Evolutionary conservation across 2,888 invertebrate genomes (phyloP), one percentile per base, ranked within the genome.

Genomic region (Cylindroiulus punctatus): DNA sequence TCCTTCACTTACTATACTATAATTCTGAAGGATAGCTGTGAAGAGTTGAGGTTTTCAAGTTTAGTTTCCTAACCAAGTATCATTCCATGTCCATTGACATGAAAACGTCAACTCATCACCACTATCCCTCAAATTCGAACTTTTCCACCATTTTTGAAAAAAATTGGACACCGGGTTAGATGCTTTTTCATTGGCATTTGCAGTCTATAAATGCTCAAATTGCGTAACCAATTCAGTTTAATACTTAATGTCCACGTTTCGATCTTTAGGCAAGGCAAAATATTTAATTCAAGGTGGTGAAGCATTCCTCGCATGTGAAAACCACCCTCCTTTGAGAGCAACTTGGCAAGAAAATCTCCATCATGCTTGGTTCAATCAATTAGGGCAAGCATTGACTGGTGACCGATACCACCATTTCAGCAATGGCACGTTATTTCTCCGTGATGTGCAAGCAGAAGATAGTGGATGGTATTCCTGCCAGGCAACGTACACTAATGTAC

Each of bases 381-480:
- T 83, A 19, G 83, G 83, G 40, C 19, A 83, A 32, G 22, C 22
- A n/a, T n/a, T 83, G 7, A 22, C 83, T 19, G 44, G 44, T 40
- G 83, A 83, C 32, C 83, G 83, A 42, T 83, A 83, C 14, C 44
- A 83, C 83, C 7, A 14, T 40, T 83, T 83, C 26, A 83, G 44
- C 8, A 83, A 83, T 83, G 83, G 83, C 40, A 83, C 83, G 19
- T 40, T 83, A 83, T 19, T 40, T 83, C n/a, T 83, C 40, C 36
- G 26, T 19, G 32, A 83, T 40, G 44, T 83, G 0, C 83, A 83
- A 83, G 44, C 44, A 0, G 40, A 83, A 5, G 83, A 83, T 26
- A 83, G 40, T 83, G 83, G 83, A 40, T 83, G 83, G 83, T n/a
- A 42, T 22, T 42, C 83, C 10, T 83, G 83, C 44, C 83, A 83